Base-by-base conservation (phyloP, 2,113 vertebrate genomes). In the Rhea pennata region DNA sequence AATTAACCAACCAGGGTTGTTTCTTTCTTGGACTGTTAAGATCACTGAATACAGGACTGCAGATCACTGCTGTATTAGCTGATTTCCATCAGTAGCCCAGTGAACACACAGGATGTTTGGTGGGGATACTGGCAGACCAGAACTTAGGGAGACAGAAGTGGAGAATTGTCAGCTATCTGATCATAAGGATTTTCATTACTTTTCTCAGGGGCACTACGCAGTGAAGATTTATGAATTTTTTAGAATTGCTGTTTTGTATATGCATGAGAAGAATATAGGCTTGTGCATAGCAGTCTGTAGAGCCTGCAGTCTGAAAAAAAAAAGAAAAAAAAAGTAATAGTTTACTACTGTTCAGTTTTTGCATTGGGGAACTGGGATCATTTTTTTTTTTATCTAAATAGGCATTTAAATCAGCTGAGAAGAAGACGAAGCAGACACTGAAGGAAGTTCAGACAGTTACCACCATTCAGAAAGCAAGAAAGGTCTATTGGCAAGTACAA, bases 361-460 rank as follows among this genome's bases (percentile, higher is more conserved):
- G 17, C 58, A 48, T 67, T 62, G 56, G 5, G 1, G 1, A 54
- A 1, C 36, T 46, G 2, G 5, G 17, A 67, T 23, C 12, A 0
- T 62, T 31, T 75, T 21, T 95, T 62, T 97, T 21, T 95, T 62
- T 97, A 27, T 71, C 71, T 78, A 40, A 77, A 58, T 50, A 99
- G 99, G 99, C 99, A 12, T 99, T 99, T 95, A 99, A 99, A 95
- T 99, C 99, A 23, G 99, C 99, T 29, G 99, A 99, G 98, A 99
- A 99, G 96, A 99, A 99, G 97, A 99, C 99, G 3, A 99, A 99
- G 71, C 98, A 99, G 95, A 99, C 99, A 0, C 95, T 99, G 74
- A 99, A 99, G 97, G 99, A 99, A 80, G 99, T 99, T 19, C 99
- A 99, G 96, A 99, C 99, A 0, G 99, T 99, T 40, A 99, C 97